Conservation (phyloP, 2,888 invertebrate genomes). For the Brachylomia viminalis region DNA sequence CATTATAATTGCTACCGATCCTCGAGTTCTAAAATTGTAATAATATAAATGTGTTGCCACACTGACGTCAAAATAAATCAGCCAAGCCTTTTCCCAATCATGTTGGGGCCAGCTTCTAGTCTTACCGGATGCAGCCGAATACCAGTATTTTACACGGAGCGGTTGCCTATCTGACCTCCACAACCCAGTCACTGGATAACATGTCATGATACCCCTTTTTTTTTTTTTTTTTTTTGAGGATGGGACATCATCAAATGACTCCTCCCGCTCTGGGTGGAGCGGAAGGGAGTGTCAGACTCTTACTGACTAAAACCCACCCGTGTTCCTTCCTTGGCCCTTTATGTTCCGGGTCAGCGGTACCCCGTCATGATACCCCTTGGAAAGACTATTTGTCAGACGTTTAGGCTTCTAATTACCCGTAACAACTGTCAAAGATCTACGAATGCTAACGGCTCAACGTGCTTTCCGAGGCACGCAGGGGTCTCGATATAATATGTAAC, state of each 20-base stretch:
- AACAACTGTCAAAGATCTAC: background rate
- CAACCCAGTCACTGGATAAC: background rate
- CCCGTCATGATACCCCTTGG: background rate
- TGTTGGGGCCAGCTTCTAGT: background rate
- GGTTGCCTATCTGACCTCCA: background rate
- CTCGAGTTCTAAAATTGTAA: slow-evolving; percentile 24
- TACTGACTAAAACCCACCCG: too few relatives aligned
- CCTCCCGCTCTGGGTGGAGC: too few relatives aligned
- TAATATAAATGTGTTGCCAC: background rate
- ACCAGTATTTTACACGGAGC: background rate
- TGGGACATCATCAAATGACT: too few relatives aligned
- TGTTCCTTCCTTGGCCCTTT: too few relatives aligned
- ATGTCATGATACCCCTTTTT: too few relatives aligned
- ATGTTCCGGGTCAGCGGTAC: too few relatives aligned
- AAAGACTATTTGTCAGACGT: background rate
- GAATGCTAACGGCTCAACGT: background rate
- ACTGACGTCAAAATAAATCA: background rate
- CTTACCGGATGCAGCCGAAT: background rate
- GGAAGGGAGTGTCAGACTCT: too few relatives aligned
- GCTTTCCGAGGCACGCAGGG: background rate
- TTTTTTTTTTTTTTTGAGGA: too few relatives aligned
- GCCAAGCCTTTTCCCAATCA: background rate
- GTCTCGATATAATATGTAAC: background rate
- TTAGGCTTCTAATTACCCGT: background rate
- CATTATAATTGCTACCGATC: slow-evolving; percentile 35